Base-by-base conservation (phyloP, 2,113 vertebrate species). In the Channa maculata region DNA sequence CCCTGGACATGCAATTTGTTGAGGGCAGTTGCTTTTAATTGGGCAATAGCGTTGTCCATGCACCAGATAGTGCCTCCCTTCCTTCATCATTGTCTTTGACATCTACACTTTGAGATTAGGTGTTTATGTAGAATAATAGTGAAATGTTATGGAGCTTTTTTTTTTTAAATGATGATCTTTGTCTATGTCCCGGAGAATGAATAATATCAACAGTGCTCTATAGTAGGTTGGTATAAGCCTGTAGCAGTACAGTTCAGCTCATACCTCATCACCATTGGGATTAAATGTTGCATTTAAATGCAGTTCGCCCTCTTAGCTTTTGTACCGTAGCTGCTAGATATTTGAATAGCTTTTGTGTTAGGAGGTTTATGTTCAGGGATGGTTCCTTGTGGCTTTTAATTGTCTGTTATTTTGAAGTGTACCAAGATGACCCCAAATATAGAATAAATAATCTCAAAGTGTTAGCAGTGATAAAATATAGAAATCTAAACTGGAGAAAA, bases 11-110 rank as follows among this genome's bases (percentile, higher is more conserved):
- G 71, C 58, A 57, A 75, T 74, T 58, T 78, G 64, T 83, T 77
- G 41, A 72, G 64, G 70, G 66, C 33, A 33, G 63, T 86, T 82
- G 51, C 68, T 86, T 86, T 24, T 66, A 67, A 83, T 70, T 64
- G 75, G 81, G 71, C 69, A 71, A 65, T 54, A 82, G 78, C 45
- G 58, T 85, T 86, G 72, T 85, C 64, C 73, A 76, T 82, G 86
- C 84, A 87, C 91, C 91, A 86, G 79, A 85, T 90, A 87, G 91
- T 92, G 86, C 89, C 90, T 92, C 92, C 89, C 86, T 87, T 79
- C 85, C 46, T 82, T 73, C 80, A 80, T 58, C 68, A 58, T 14
- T 15, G 59, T 80, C 43, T 80, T 61, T 45, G 11, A 62, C 53
- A 53, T 69, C 11, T 44, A 50, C 62, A 59, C 70, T 69, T 66